These are phyloP conservation scores for Meloidogyne exigua DNA, from an alignment of 1,140 invertebrate species.

Conservation along the genomic window DNA sequence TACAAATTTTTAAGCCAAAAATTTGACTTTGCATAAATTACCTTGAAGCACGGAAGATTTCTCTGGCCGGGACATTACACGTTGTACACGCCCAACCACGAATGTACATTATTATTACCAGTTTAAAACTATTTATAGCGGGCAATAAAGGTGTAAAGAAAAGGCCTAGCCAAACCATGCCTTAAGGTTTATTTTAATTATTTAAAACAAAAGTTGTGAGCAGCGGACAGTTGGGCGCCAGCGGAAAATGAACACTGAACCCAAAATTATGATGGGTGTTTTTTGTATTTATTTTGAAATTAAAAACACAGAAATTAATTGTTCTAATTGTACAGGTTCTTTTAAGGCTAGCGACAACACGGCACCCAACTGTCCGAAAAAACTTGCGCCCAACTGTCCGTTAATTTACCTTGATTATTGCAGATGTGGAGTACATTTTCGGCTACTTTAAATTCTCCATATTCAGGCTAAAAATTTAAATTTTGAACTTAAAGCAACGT, in stretches of 20 bases:
- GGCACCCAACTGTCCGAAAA: too few species aligned
- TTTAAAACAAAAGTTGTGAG: too few species aligned
- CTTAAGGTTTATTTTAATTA: background rate
- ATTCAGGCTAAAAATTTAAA: slow-evolving; percentile 73
- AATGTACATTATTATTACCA: slow-evolving; percentile 86
- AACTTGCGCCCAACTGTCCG: too few species aligned
- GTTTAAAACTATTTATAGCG: slow-evolving; percentile 82
- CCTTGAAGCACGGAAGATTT: slow-evolving; percentile 71
- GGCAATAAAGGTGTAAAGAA: slow-evolving; percentile 92
- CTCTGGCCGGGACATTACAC: slow-evolving; percentile 86
- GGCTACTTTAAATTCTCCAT: slow-evolving; percentile 95
- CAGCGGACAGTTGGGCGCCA: too few species aligned
- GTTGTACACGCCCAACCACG: slow-evolving; percentile 65
- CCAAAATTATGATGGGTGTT: too few species aligned
- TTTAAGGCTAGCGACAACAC: too few species aligned
- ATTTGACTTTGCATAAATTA: background rate
- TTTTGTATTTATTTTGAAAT: too few species aligned
- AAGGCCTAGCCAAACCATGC: slow-evolving; percentile 78
- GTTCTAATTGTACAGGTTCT: too few species aligned
- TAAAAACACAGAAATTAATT: too few species aligned
- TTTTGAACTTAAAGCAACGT: background rate
- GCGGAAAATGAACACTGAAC: too few species aligned
- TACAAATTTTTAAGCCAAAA: background rate
- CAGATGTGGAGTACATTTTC: slow-evolving; percentile 93
- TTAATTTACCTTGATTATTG: slow-evolving; percentile 93